Evolutionary conservation across 2,888 invertebrate genomes (phyloP).

Genomic region (Caenorhabditis uteleia): DNA sequence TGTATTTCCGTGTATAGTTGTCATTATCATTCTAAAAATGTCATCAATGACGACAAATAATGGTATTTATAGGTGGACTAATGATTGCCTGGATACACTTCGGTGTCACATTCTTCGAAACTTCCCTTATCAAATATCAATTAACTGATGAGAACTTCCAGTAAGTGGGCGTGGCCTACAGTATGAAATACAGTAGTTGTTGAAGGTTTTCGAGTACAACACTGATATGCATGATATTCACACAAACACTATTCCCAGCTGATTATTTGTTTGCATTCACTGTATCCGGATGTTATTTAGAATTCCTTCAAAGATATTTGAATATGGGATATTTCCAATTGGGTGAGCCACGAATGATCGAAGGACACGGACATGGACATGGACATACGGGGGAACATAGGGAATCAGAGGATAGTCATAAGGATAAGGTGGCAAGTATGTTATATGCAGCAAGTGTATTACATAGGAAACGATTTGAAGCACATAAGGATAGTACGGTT

Average conservation of each 20-base stretch:
- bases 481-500: constrained; percentile 1
- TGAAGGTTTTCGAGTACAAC: constrained; percentile 53
- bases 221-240: constrained; percentile 67
- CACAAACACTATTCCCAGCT: constrained; percentile 67
- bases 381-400: constrained; percentile 4
- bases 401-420: constrained; percentile 5
- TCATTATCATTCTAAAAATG: not conserved
- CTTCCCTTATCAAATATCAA: constrained; percentile 64
- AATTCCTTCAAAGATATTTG: constrained; percentile 63
- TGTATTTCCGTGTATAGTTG: not conserved
- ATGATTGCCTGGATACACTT: constrained; percentile 66
- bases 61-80: constrained; percentile 36
- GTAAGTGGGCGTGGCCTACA: constrained; percentile 7
- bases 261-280: constrained; percentile 68
- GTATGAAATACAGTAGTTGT: not conserved
- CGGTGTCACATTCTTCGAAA: constrained; percentile 63
- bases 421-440: constrained; percentile 28
- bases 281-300: constrained; percentile 65
- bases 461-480: constrained; percentile 33
- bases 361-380: constrained; percentile 18
- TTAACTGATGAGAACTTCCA: constrained; percentile 58
- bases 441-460: constrained; percentile 33
- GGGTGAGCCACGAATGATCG: constrained; percentile 50
- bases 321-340: constrained; percentile 67
- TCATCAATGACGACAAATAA: not conserved